These are phyloP conservation scores for Eurystomus glaucurus DNA, from an alignment of 2,797 vertebrate species.

Conservation along the genomic window DNA sequence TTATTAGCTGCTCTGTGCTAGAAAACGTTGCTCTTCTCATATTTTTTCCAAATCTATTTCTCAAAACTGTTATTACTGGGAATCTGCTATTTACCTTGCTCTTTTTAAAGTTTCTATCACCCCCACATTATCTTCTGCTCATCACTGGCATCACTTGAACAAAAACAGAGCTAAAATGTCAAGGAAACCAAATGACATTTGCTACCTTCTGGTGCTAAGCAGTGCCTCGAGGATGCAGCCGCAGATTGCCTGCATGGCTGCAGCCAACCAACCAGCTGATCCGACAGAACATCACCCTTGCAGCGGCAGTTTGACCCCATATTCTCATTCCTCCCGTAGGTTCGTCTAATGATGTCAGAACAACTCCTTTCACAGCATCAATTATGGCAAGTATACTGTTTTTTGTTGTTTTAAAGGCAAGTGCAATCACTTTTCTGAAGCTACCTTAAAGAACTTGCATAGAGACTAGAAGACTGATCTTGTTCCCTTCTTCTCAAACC, in stretches of 20 bases:
- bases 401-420: background rate
- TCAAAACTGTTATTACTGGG: background rate
- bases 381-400: rapidly evolving
- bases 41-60: background rate
- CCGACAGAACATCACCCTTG: background rate
- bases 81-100: background rate
- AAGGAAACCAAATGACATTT: background rate
- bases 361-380: background rate
- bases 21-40: background rate
- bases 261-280: background rate
- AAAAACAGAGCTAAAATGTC: background rate
- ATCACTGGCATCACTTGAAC: background rate
- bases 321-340: background rate
- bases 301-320: rapidly evolving
- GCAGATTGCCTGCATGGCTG: rapidly evolving
- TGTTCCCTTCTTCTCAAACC: background rate
- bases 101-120: background rate
- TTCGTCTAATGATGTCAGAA: background rate
- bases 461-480: background rate
- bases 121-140: background rate
- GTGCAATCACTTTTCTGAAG: background rate
- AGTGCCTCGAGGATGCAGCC: rapidly evolving
- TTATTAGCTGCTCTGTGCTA: background rate
- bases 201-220: rapidly evolving
- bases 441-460: background rate